Evolutionary conservation across 2,888 invertebrate species (phyloP), one percentile per base, ranked within the genome.

Genomic region (Troides helena): DNA sequence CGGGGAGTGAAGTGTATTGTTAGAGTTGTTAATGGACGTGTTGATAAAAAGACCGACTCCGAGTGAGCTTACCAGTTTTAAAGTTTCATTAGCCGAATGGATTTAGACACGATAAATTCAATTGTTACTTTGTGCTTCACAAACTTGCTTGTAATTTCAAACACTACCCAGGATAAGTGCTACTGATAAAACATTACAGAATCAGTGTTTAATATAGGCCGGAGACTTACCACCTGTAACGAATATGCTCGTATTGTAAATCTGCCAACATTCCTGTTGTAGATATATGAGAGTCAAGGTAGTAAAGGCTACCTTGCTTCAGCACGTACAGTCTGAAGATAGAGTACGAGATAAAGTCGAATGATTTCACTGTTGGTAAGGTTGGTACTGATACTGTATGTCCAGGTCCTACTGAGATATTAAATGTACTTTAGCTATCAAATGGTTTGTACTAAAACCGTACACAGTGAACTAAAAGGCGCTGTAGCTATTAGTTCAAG

Each of bases 51-150:
- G 43, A 39, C 12, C 14, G 23, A 62, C 62, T 7, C 43, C 23
- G 46, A 62, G 18, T 14, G 62, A 53, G 53, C 14, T 23, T 46
- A 21, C 17, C 10, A 23, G 62, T 62, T 62, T 62, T 50, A 50
- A 62, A 62, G 46, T 62, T 62, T 46, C 46, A 62, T 62, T 21
- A 62, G 6, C 46, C 1, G 10, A 23, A 50, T 50, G 62, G 62
- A 58, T 53, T 53, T 53, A 53, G 53, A 53, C 18, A n/a, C 14
- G n/a, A 2, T 53, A n/a, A 53, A 53, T 53, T n/a, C 46, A 46
- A 53, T 53, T 53, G 18, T 53, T n/a, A 53, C n/a, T 53, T 53
- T 53, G 1, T 53, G n/a, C n/a, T 53, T 53, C 6, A 53, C 7
- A 53, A 53, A n/a, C 18, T n/a, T 53, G 18, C 53, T n/a, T n/a